Evolutionary conservation across 2,888 invertebrate genomes (phyloP), one percentile per base, ranked within the genome.

Genomic region (Nowickia ferox): DNA sequence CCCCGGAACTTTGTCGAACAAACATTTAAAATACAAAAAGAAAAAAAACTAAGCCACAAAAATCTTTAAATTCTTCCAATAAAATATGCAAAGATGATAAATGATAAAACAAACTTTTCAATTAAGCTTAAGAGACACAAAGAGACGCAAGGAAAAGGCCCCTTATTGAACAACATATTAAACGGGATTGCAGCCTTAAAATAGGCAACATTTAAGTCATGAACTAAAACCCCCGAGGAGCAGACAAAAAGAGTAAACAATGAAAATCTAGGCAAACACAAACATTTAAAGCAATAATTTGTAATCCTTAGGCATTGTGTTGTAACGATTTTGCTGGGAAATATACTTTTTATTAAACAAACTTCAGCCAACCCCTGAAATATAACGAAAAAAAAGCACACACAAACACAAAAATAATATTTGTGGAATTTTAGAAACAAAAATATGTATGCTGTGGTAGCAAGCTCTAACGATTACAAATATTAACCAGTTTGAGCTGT

Each of bases 401-500:
- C 15, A 74, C 13, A 42, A 51, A 42, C 66, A 59, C 40, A 44
- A 15, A 17, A 1, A 30, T 6, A 30, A 30, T 30, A 10, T 68
- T 61, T 59, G 59, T n/a, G 11, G 53, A 53, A 30, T 59, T 61
- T 17, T 8, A 38, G n/a, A 22, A 38, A 38, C 55, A 77, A 46
- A 55, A 53, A 57, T n/a, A 61, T 46, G 42, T 5, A 30, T 44
- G 10, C 2, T 42, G 30, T 69, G 55, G 69, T 59, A 69, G 40
- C 63, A 74, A 8, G 53, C 59, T 79, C 65, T 71, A 80, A 78
- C 71, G 78, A 82, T 79, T 69, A 79, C 42, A 10, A 53, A 42
- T 4, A 74, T 57, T 80, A 78, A 71, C 75, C 76, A 75, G 55
- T 79, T 71, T 66, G 79, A 30, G 71, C 59, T 76, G 63, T 66